Conservation (phyloP, 2,797 vertebrate genomes). For the Crocodylus rhombifer region DNA sequence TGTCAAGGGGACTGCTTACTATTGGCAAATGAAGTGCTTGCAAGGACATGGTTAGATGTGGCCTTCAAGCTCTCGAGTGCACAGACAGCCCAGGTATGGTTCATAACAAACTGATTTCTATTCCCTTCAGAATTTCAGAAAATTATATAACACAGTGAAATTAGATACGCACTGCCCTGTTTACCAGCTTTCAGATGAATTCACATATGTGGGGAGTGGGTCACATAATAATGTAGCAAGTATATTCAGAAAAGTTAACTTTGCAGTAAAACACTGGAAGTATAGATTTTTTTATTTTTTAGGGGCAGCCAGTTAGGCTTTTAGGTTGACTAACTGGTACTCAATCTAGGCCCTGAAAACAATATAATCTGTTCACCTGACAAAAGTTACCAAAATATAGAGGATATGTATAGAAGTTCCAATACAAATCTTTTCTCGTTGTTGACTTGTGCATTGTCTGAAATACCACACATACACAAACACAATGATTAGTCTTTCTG, state of each 20-base stretch:
- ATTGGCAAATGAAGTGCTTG: not conserved
- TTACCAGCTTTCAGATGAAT: not conserved
- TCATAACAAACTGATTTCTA: not conserved
- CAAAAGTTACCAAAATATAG: not conserved
- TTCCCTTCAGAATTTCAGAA: not conserved
- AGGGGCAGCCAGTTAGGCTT: not conserved
- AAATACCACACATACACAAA: not conserved
- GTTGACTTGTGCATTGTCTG: not conserved
- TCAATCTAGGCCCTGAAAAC: not conserved
- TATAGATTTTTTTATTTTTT: not conserved
- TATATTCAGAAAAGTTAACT: not conserved
- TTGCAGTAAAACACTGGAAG: not conserved
- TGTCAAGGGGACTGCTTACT: not conserved
- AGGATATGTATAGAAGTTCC: not conserved
- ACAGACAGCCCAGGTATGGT: not conserved
- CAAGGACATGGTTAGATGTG: not conserved
- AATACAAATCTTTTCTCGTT: not conserved
- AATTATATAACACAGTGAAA: not conserved
- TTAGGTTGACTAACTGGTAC: not conserved
- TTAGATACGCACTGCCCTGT: not conserved
- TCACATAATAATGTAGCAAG: not conserved
- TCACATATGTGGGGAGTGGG: not conserved
- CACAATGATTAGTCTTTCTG: not conserved
- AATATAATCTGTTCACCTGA: not conserved
- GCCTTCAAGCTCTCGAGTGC: too few species aligned